Base-by-base conservation (phyloP, 2,888 invertebrate genomes). In the Sclerodermus sp. region DNA sequence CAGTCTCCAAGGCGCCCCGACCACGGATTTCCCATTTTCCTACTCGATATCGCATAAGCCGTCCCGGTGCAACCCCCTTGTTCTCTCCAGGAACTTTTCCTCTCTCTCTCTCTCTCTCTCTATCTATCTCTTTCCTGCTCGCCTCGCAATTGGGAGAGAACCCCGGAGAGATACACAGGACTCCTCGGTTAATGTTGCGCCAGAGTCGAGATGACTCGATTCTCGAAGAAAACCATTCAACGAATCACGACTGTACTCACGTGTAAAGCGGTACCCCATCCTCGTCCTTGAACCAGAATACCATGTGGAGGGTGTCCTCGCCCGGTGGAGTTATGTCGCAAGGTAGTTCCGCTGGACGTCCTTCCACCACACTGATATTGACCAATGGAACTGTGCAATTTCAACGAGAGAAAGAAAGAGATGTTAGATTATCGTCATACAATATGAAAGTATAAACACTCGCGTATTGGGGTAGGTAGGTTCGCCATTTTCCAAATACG, bases 261-360 rank as follows among this genome's bases (percentile, higher is more conserved):
- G 92, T 92, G 84, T 93, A 93, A 45, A 93, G 82, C 14, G 93
- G 93, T 69, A 90, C 89, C 45, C 91, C 92, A 46, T 89, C 89
- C 68, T 91, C 91, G 71, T 92, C 90, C 68, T 89, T 86, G 81
- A 93, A 93, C 93, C 93, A 93, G 79, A 93, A 87, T 57, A 93
- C 92, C 90, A 93, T 92, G 82, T 91, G 90, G 62, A 93, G 90
- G 78, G 89, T 90, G 80, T 93, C 92, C 78, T 90, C 86, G 67
- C 85, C 85, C 32, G 89, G 87, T 41, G 91, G 89, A 57, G 87
- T 87, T 55, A 93, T 89, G 80, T 93, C 90, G 78, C 93, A 94
- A 31, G 93, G 91, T 74, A 93, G 84, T 79, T 89, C 90, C 53
- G 92, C 91, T 75, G 88, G 87, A 81, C 89, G 90, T 46, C 93